A percentile compares a stretch with the other conserved stretches of the same genome.
These are phyloP conservation scores for Pandion haliaetus DNA, from an alignment of 2,113 vertebrate species.

Conservation along the genomic window DNA sequence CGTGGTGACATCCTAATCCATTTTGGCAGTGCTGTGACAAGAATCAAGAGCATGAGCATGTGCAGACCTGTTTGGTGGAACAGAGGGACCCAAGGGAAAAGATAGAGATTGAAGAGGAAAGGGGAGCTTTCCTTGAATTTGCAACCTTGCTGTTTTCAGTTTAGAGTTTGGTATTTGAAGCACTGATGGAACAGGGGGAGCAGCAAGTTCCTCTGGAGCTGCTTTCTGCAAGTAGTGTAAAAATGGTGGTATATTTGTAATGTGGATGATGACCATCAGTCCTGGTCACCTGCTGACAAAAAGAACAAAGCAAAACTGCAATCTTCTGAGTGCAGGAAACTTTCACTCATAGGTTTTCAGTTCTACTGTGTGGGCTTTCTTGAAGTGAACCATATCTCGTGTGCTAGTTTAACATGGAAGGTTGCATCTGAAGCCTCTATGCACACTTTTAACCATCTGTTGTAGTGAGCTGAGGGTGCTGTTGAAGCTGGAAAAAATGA, in stretches of 20 bases:
- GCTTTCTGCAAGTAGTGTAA: background rate
- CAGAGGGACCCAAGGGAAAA: background rate
- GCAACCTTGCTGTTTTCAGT: background rate
- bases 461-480: background rate
- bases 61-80: background rate
- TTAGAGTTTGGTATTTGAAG: background rate
- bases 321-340: background rate
- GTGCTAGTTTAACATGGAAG: background rate
- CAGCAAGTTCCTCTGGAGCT: background rate
- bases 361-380: background rate
- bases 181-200: background rate
- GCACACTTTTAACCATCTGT: fast-evolving
- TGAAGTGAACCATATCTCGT: background rate
- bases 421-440: background rate
- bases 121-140: background rate
- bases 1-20: background rate
- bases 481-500: background rate
- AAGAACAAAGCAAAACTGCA: background rate
- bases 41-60: background rate
- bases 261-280: background rate
- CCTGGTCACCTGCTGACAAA: background rate
- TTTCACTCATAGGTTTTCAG: background rate
- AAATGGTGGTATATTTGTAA: background rate
- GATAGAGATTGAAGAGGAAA: background rate
- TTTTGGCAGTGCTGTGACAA: background rate